Evolutionary conservation across 2,113 vertebrate species (phyloP), one percentile per base, ranked within the genome.

Genomic region (Corvus hawaiiensis): DNA sequence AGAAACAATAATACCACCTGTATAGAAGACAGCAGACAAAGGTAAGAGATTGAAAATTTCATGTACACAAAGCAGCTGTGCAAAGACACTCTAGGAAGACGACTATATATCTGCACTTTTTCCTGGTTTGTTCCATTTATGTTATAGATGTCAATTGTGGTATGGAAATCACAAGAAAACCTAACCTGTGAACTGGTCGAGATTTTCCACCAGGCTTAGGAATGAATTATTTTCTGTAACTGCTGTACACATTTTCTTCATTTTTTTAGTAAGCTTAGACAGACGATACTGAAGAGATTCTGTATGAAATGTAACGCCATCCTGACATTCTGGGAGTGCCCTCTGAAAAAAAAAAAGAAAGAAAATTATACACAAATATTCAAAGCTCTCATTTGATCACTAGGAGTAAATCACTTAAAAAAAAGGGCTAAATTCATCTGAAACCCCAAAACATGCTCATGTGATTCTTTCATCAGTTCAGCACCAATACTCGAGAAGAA

Each of bases 171-270:
- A 37, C 13, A 89, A 30, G 7, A 48, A 82, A 67, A 85, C 18
- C 89, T 54, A 94, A 99, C 99, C 98, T 54, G 98, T 99, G 91
- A 99, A 99, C 48, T 95, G 96, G 93, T 99, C 99, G 4, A 99
- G 98, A 84, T 98, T 96, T 94, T 99, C 99, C 49, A 99, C 97
- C 28, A 99, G 97, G 68, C 96, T 97, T 43, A 99, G 98, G 54
- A 98, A 96, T 5, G 96, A 84, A 79, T 96, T 98, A 32, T 98
- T 98, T 97, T 98, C 98, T 94, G 98, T 97, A 88, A 99, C 96
- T 63, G 97, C 89, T 83, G 97, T 68, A 69, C 99, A 99, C 90
- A 99, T 96, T 96, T 98, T 99, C 97, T 97, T 98, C 99, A 99
- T 99, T 93, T 98, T 99, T 87, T 97, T 98, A 7, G 97, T 96